These are phyloP conservation scores for Boloria euphrosyne DNA, from an alignment of 2,888 invertebrate species.

Conservation along the genomic window DNA sequence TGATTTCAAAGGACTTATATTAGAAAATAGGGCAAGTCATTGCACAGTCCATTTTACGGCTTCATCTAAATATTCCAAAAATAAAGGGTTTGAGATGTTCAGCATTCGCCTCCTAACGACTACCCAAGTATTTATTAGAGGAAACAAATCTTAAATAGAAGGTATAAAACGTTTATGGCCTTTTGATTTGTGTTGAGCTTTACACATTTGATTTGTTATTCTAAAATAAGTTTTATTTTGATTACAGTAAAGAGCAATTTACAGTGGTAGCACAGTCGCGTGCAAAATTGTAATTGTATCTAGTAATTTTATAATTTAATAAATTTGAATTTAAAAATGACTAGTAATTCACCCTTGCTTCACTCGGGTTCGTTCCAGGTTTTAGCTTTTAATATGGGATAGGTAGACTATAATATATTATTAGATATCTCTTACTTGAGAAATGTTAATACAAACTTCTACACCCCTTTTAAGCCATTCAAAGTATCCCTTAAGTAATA, in stretches of 20 bases:
- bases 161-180: conserved; percentile 68
- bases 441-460: no score
- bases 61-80: conserved; percentile 29
- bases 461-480: no score
- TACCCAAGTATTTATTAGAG: conserved; percentile 61
- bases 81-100: conserved; percentile 21
- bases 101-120: conserved; percentile 52
- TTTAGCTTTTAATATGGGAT: no score
- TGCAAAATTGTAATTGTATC: conserved; percentile 30
- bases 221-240: neutral
- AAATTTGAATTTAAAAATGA: no score
- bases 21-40: conserved; percentile 26
- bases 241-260: neutral
- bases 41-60: conserved; percentile 31
- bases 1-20: conserved; percentile 16
- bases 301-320: neutral
- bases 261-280: conserved; percentile 39
- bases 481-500: no score
- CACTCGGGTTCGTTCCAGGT: no score
- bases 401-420: no score
- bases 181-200: conserved; percentile 66
- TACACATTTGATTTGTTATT: conserved; percentile 46
- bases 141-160: conserved; percentile 70
- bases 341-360: no score
- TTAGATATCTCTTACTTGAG: no score